Base-by-base conservation (phyloP, 2,113 vertebrate species). In the Cichladusa arquata region DNA sequence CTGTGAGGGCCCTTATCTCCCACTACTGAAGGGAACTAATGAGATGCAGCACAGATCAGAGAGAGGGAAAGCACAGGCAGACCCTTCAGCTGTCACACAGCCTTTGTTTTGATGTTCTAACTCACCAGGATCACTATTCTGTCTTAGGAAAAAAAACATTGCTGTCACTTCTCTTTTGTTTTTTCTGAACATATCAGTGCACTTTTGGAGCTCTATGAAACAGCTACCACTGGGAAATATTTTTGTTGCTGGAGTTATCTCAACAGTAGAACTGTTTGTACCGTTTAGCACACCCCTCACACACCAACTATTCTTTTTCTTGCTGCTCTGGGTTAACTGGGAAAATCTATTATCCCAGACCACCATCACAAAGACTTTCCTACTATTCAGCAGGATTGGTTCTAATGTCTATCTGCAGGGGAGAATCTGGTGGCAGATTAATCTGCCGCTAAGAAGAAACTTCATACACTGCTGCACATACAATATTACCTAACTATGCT, bases 401-500 rank as follows among this genome's bases (percentile, higher is more conserved):
- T 50, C 15, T 57, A 67, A 76, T 1, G 2, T 60, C 44, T 60
- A 15, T 31, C 19, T 31, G 3, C 5, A 7, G 28, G 29, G 33
- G 17, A 87, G 45, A 79, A 79, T 48, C 19, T 79, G 36, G 14
- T 38, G 34, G 62, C 31, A 86, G 50, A 80, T 53, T 61, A 88
- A 61, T 84, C 57, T 92, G 40, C 78, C 79, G 61, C 57, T 62
- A 44, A 94, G 72, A 91, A 64, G 81, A n/a, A 62, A 51, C 38
- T 12, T 44, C 18, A 36, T 45, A 82, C n/a, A 14, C 11, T 57
- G 20, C 44, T 51, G 42, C 44, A 62, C 94, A 87, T 23, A 74
- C 12, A 40, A 45, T 80, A 90, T 88, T 86, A 88, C 77, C 58
- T 95, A 86, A 62, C 80, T 60, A 8, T 60, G 31, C 70, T 97